These are phyloP conservation scores for Erpetoichthys calabaricus DNA, from an alignment of 2,797 vertebrate species.

Conservation along the genomic window DNA sequence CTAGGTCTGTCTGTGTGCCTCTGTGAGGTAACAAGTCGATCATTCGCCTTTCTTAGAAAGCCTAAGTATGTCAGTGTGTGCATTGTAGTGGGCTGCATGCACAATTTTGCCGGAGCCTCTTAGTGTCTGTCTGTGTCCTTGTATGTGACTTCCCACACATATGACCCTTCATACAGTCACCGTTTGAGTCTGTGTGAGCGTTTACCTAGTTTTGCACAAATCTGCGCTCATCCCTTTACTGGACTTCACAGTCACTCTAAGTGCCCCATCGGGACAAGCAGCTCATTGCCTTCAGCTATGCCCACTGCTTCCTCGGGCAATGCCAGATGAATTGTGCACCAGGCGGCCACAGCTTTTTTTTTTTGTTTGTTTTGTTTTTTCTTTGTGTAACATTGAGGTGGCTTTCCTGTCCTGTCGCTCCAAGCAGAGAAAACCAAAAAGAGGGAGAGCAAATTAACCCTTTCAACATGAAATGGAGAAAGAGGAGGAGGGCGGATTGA, in stretches of 20 bases:
- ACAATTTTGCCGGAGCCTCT: slow-evolving; percentile 43
- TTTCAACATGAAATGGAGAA: not conserved
- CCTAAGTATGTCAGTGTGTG: slow-evolving; percentile 24
- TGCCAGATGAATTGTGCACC: slow-evolving; percentile 1
- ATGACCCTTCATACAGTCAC: too few relatives aligned
- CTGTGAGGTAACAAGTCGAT: too few relatives aligned
- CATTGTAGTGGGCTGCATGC: slow-evolving; percentile 39
- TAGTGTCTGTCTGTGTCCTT: slow-evolving; percentile 3
- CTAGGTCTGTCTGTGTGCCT: too few relatives aligned
- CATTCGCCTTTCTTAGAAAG: too few relatives aligned
- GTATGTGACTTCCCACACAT: too few relatives aligned
- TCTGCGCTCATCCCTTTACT: slow-evolving; percentile 11
- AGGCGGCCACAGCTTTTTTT: not conserved
- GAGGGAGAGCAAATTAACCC: too few relatives aligned
- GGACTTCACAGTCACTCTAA: slow-evolving; percentile 5
- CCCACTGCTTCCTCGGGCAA: not conserved
- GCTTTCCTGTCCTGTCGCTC: too few relatives aligned
- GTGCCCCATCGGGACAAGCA: not conserved
- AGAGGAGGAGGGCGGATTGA: slow-evolving; percentile 24
- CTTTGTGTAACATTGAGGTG: too few relatives aligned
- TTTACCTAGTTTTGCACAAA: slow-evolving; percentile 15
- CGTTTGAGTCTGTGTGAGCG: slow-evolving; percentile 5
- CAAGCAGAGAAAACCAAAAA: too few relatives aligned
- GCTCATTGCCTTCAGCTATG: slow-evolving; percentile 1
- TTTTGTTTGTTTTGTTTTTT: too few relatives aligned